Conservation (phyloP, 2,888 invertebrate genomes). For the Ectobius pallidus region DNA sequence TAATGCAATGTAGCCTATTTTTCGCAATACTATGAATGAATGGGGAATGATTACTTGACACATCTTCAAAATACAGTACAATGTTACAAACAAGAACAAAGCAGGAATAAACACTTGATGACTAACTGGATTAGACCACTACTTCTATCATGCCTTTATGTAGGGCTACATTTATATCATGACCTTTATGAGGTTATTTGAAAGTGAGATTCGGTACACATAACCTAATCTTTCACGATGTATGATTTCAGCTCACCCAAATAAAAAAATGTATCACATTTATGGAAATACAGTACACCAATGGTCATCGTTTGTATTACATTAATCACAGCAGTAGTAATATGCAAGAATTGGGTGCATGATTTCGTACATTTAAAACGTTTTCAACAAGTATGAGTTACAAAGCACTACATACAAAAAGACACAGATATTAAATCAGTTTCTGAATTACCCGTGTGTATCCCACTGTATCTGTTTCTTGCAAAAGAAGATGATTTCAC, state of each 20-base stretch:
- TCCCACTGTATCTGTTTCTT: constrained; percentile 10
- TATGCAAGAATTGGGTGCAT: too few species aligned
- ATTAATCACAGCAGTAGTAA: not conserved
- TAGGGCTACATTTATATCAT: too few species aligned
- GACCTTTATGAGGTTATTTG: constrained; percentile 14
- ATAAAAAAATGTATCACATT: too few species aligned
- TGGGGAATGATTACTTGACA: too few species aligned
- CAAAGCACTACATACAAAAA: not conserved
- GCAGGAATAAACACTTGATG: too few species aligned
- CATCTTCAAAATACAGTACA: too few species aligned
- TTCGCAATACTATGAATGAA: too few species aligned
- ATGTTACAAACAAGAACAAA: too few species aligned
- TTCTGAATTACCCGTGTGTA: not conserved
- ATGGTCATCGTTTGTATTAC: not conserved
- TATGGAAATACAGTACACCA: not conserved
- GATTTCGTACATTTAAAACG: not conserved
- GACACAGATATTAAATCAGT: constrained; percentile 1
- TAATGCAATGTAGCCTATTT: too few species aligned
- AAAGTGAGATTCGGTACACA: not conserved
- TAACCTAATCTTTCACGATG: constrained; percentile 7
- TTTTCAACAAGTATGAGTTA: not conserved
- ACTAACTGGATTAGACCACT: too few species aligned
- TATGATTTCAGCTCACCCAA: too few species aligned
- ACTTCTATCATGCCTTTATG: too few species aligned
- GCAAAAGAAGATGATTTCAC: not conserved